Evolutionary conservation across 92 coral and sea anemone genomes (phyloP).

Genomic region (Nematostella vectensis): DNA sequence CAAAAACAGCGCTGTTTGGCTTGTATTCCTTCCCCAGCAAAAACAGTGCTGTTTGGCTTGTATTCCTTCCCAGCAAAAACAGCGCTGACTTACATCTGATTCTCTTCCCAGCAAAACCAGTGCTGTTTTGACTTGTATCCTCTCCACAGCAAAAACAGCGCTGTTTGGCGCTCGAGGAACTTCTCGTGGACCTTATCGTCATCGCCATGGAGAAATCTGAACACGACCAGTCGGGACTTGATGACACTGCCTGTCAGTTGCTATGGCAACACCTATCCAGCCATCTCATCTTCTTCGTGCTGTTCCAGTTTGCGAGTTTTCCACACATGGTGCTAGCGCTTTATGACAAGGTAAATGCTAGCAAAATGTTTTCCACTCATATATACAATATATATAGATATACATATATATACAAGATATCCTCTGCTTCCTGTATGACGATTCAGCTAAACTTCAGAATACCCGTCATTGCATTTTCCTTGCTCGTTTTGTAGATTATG

Average conservation of each 20-base stretch:
- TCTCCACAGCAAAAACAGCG: slow-evolving; percentile 71
- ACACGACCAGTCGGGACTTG: slow-evolving; percentile 38
- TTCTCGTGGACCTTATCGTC: slow-evolving; percentile 80
- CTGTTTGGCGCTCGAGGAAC: slow-evolving; percentile 81
- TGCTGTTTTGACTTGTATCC: slow-evolving; percentile 63
- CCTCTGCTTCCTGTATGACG: too few species aligned
- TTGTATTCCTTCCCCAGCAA: too few species aligned
- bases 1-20: too few species aligned
- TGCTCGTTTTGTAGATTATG: too few species aligned
- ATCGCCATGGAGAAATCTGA: slow-evolving; percentile 95
- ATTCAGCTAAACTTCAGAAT: too few species aligned
- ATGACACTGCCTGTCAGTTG: slow-evolving; percentile 75
- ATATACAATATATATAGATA: too few species aligned
- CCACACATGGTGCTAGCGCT: slow-evolving; percentile 76
- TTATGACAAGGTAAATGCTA: slow-evolving; percentile 83
- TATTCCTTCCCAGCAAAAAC: slow-evolving; percentile 82
- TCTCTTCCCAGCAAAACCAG: slow-evolving; percentile 79
- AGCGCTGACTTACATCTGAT: too few species aligned
- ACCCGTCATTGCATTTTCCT: too few species aligned
- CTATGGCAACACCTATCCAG: slow-evolving; percentile 94
- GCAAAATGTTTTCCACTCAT: too few species aligned
- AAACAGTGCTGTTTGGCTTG: slow-evolving; percentile 83
- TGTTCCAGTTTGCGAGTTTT: slow-evolving; percentile 84
- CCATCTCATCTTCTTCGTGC: slow-evolving; percentile 82
- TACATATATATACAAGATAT: too few species aligned